Conservation (phyloP, 2,888 invertebrate species). For the Nesidiocoris tenuis region DNA sequence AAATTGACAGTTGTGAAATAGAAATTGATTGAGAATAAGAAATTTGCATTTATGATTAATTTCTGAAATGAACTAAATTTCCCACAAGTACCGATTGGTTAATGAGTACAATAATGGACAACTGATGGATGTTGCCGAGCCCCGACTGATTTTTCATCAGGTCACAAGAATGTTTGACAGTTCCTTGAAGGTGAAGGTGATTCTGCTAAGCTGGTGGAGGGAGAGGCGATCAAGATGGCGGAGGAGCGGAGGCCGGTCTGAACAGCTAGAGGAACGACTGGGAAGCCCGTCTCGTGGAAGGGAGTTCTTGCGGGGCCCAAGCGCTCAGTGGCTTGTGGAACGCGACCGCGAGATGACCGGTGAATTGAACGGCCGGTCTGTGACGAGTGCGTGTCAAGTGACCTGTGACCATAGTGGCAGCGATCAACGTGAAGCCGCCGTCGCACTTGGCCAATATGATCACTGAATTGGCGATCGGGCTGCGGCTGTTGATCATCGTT, state of each 20-base stretch:
- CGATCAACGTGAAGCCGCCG: neutral
- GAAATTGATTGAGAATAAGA: no score
- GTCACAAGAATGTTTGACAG: no score
- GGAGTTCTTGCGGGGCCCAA: neutral
- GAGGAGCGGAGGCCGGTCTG: neutral
- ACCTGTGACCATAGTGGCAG: constrained; percentile 5
- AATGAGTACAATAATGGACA: no score
- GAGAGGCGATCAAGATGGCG: constrained; percentile 39
- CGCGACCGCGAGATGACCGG: constrained; percentile 42
- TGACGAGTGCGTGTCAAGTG: constrained; percentile 40
- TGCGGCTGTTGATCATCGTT: constrained; percentile 5
- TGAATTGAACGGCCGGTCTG: constrained; percentile 34
- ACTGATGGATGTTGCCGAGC: no score
- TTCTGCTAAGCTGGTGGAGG: neutral
- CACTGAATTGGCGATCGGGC: constrained; percentile 1
- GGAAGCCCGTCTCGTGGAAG: neutral
- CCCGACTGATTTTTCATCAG: no score
- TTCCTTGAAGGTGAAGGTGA: neutral
- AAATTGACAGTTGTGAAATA: no score
- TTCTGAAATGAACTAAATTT: no score
- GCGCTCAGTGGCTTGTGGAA: constrained; percentile 25
- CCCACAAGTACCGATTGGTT: no score
- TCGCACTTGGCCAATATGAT: neutral
- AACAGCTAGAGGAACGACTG: neutral
- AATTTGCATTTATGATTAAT: no score